Evolutionary conservation across 2,113 vertebrate species (phyloP), one percentile per base, ranked within the genome.

Genomic region (Gadus chalcogrammus): DNA sequence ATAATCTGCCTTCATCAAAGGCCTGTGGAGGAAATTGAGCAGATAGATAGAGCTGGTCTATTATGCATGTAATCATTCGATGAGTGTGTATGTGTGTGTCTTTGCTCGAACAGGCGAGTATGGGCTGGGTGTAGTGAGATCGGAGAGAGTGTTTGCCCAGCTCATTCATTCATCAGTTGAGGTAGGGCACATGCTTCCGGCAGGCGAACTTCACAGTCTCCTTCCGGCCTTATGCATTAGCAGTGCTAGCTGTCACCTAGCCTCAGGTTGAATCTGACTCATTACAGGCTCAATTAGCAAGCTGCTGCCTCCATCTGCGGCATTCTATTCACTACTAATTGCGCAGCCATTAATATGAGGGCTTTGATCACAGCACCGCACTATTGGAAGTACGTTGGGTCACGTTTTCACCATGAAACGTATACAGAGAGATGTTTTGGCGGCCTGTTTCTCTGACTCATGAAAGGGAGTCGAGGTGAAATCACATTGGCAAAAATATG

Each of bases 221-320:
- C 55, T 67, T 70, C 59, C 53, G 56, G 48, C 56, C 65, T 65
- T 76, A 13, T 11, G 52, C 66, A 52, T 74, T 42, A 38, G 35
- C 24, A 22, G 69, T 59, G 53, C 13, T 72, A 22, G 27, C 68
- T 35, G 24, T 53, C 52, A 42, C 52, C 18, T 27, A 59, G 63
- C 75, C 68, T 11, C 6, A 27, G 38, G 75, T 75, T 70, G 64
- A 20, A 64, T 62, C 71, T 24, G 61, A 80, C 24, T 79, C 74
- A 67, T 78, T 76, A 76, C 53, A 65, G 59, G 38, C 28, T 61
- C 61, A 38, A 64, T 72, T 75, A 81, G 61, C 65, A 65, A 76
- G 60, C 59, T 61, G 55, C 63, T 68, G 17, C 64, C 64, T 60
- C 61, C 61, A 42, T 72, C 70, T 64, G 11, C 62, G 67, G 75